Evolutionary conservation across 2,113 vertebrate genomes (phyloP), one percentile per base, ranked within the genome.

Genomic region (Plestiodon gilberti): DNA sequence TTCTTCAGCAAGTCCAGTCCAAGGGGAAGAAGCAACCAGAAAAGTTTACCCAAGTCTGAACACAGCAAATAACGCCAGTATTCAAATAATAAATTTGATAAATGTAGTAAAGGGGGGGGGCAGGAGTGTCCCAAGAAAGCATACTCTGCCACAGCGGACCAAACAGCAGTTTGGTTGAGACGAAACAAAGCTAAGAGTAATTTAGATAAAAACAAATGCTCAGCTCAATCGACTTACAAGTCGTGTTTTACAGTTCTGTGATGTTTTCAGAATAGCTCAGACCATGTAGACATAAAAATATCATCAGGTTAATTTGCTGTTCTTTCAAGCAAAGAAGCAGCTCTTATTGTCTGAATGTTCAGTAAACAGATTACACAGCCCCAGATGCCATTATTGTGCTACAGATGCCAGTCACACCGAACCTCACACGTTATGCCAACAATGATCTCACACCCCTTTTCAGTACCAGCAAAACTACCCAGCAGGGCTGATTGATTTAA

Each of bases 281-380:
- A 17, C 43, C 48, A 25, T 52, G 71, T 83, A 67, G 23, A 82
- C 14, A 85, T 9, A 88, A 90, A 81, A 18, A 91, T 71, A 77
- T 82, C 40, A 88, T 7, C 79, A 73, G 83, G 84, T 94, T 94
- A 93, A 82, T 87, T 90, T 83, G 57, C 48, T 75, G 14, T 79
- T 91, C 87, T 73, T 83, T 38, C 79, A 87, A 88, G 61, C 80
- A 87, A 94, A 88, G 1, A 1, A 6, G 35, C 80, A 33, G 75
- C 65, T 90, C 73, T 85, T 84, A 64, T 86, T 89, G 84, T 89
- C 77, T 88, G 48, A 2, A 88, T 81, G 91, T 75, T 65, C 52
- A n/a, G 78, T 89, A 91, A 91, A 91, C 76, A 91, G 70, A 86
- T 85, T 79, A 82, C 52, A 88, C 75, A 89, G 82, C 38, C 87